A percentile compares a stretch with the other conserved stretches of the same genome.
phyloP scores from a whole-genome alignment of 2,113 vertebrate genomes.

The Neopipo cinnamomea region DNA sequence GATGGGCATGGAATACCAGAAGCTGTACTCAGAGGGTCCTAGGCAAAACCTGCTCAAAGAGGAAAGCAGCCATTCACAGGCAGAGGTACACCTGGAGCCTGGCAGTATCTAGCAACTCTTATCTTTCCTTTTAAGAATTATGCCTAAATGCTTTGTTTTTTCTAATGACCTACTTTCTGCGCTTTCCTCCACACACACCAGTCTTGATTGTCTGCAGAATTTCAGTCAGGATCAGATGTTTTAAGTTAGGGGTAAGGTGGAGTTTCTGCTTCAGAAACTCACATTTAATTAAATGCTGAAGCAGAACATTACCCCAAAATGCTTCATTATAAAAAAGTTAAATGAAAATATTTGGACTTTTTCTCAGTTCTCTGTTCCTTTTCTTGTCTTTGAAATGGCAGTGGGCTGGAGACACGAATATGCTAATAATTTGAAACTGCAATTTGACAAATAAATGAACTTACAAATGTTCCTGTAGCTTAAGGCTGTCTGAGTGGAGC shows the following conservation, averaged over 20 bases:
- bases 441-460: not conserved
- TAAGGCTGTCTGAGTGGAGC: not conserved
- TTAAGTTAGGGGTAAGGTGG: not conserved
- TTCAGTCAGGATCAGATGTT: not conserved
- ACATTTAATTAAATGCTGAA: not conserved
- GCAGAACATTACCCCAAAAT: not conserved
- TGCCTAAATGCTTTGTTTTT: not conserved
- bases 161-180: not conserved
- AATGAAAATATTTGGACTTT: not conserved
- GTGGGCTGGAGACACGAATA: not conserved
- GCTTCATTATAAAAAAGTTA: not conserved
- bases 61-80: not conserved
- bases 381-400: not conserved
- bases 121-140: not conserved
- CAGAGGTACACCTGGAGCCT: not conserved
- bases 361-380: not conserved
- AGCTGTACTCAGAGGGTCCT: not conserved
- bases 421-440: not conserved
- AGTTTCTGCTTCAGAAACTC: conserved; percentile 5
- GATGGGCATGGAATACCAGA: not conserved
- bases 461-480: not conserved
- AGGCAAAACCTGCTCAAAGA: not conserved
- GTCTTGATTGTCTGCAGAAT: not conserved
- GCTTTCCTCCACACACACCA: not conserved
- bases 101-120: not conserved